Base-by-base conservation (phyloP, 2,888 invertebrate genomes). In the Stenurella melanura region DNA sequence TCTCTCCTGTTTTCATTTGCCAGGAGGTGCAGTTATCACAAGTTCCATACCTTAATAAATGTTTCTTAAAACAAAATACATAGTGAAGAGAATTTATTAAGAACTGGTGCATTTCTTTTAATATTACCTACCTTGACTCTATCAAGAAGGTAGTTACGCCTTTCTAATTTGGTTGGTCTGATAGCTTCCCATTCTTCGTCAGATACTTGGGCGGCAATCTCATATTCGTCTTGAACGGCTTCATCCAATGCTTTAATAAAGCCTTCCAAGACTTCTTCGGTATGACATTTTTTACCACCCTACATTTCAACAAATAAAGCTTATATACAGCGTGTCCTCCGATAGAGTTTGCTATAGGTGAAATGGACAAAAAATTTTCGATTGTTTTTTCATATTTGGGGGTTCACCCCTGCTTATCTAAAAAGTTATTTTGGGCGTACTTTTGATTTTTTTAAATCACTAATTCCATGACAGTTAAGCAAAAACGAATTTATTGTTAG, bases 181-280 rank as follows among this genome's bases (percentile, higher is more conserved):
- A 96, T 93, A 0, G 94, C 93, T 84, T 96, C 95, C 94, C 96
- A 96, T 90, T 96, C 96, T 87, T 96, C 96, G 82, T 95, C 95
- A 0, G 95, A 96, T 3, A 96, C 94, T 87, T 94, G 94, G 0
- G 93, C 92, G 6, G 94, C 94, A 56, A 95, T 91, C 34, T 94
- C 93, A 70, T 93, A 91, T 89, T 96, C 96, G 57, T 94, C 94
- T 60, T 92, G 90, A 0, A 95, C 91, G 0, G 95, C 93, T 56
- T 91, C 91, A 60, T 95, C 94, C 71, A 96, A 86, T 0, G 95
- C 93, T n/a, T 92, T 91, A 11, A 93, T 90, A 85, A 96, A 92
- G 0, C 93, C 93, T 80, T 90, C 90, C 77, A 95, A 89, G 80
- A 96, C 86, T 87, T 96, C 94, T 78, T 93, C 90, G 17, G 93